These are phyloP conservation scores for Sebastes fasciatus DNA, from an alignment of 2,113 vertebrate species.

Conservation along the genomic window DNA sequence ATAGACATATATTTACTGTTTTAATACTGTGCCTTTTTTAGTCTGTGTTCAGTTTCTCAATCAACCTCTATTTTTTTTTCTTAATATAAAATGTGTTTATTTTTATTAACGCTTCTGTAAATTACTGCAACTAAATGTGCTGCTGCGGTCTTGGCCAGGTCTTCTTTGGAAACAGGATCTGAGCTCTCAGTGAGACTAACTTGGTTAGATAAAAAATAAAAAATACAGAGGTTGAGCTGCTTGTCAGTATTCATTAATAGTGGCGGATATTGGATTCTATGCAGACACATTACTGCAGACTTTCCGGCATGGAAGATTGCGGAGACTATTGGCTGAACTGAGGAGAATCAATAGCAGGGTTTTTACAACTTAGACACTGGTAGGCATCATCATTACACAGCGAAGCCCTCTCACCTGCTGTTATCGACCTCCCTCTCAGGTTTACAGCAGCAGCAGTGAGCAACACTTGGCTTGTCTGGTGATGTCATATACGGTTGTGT, in stretches of 20 bases:
- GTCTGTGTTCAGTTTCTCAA: constrained; percentile 7
- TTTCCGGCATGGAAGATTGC: constrained; percentile 61
- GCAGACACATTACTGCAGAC: constrained; percentile 72
- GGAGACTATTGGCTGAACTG: constrained; percentile 69
- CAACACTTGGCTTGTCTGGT: constrained; percentile 65
- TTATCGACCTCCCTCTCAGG: constrained; percentile 75
- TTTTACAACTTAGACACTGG: constrained; percentile 82
- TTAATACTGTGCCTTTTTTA: constrained; percentile 37
- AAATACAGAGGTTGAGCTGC: constrained; percentile 66
- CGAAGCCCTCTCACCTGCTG: constrained; percentile 80
- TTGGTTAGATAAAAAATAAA: constrained; percentile 64
- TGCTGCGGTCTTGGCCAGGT: constrained; percentile 36
- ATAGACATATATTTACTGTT: constrained; percentile 51
- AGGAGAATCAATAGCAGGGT: constrained; percentile 80
- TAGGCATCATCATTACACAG: constrained; percentile 81
- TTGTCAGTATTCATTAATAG: constrained; percentile 74
- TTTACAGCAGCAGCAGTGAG: constrained; percentile 62
- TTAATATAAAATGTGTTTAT: constrained; percentile 57
- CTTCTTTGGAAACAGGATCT: constrained; percentile 64
- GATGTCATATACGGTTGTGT: constrained; percentile 71
- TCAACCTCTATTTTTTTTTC: constrained; percentile 22
- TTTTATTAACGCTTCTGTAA: constrained; percentile 56
- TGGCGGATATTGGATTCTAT: constrained; percentile 69
- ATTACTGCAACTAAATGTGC: constrained; percentile 55
- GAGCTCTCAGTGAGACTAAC: constrained; percentile 59